A percentile compares a stretch with the other conserved stretches of the same genome.
These are phyloP conservation scores for Rhinichthys klamathensis DNA, from an alignment of 2,113 vertebrate genomes.

Conservation along the genomic window DNA sequence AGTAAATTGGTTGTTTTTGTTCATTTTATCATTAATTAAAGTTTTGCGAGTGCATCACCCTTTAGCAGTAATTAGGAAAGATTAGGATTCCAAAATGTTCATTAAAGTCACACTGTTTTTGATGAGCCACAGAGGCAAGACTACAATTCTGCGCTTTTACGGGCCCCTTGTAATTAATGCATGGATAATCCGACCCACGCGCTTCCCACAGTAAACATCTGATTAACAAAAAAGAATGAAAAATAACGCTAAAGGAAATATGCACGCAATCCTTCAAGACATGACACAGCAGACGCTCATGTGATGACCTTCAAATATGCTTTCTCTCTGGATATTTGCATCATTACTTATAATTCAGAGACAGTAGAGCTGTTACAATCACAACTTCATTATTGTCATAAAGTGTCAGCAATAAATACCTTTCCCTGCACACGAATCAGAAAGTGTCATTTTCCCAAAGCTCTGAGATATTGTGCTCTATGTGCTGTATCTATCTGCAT, in stretches of 20 bases:
- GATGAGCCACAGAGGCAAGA: constrained; percentile 8
- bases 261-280: constrained; percentile 5
- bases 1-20: constrained; percentile 20
- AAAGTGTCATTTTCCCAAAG: constrained; percentile 5
- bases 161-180: constrained; percentile 21
- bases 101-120: constrained; percentile 16
- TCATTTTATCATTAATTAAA: constrained; percentile 34
- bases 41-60: constrained; percentile 12
- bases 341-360: not conserved
- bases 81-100: constrained; percentile 12
- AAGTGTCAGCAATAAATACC: not conserved
- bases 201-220: constrained; percentile 23
- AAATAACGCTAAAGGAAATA: constrained; percentile 20
- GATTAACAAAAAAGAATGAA: not conserved
- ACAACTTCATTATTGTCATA: not conserved
- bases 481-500: not conserved
- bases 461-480: constrained; percentile 4
- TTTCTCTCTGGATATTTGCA: constrained; percentile 1
- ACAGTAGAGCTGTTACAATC: not conserved
- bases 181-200: constrained; percentile 13
- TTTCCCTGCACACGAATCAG: not conserved
- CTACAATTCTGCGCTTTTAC: not conserved
- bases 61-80: constrained; percentile 28
- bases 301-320: constrained; percentile 40
- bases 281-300: constrained; percentile 10